phyloP scores from a whole-genome alignment of 2,113 vertebrate species.

The Pseudois nayaur region DNA sequence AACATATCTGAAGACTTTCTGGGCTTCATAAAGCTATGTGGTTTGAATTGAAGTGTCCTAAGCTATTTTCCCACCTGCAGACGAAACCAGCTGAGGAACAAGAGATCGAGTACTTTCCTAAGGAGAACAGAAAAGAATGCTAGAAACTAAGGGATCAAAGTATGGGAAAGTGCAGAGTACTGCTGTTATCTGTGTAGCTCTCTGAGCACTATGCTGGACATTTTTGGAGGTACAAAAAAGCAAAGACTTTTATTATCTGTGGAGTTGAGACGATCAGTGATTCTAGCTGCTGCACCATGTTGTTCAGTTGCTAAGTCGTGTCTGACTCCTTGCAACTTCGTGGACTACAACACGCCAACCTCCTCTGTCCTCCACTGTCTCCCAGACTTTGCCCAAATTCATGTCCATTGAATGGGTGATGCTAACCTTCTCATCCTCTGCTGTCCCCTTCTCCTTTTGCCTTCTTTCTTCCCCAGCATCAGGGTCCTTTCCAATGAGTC shows the following conservation, averaged over 20 bases:
- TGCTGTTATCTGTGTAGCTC: neutral
- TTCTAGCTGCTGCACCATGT: neutral
- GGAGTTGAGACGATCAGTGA: neutral
- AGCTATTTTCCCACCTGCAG: neutral
- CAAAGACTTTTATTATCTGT: neutral
- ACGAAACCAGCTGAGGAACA: neutral
- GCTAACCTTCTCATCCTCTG: neutral
- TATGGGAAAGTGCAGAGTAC: neutral
- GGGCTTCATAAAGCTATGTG: neutral
- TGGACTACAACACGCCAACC: neutral
- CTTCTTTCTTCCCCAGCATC: neutral
- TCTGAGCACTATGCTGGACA: neutral
- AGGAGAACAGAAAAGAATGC: neutral
- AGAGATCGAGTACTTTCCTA: neutral
- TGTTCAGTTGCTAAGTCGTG: neutral
- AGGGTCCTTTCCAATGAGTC: neutral
- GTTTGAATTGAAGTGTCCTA: neutral
- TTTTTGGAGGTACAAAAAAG: neutral
- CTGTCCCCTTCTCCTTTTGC: neutral
- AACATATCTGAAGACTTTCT: neutral
- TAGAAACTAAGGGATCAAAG: neutral
- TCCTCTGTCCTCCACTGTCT: neutral
- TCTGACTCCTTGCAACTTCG: neutral
- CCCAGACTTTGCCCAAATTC: neutral
- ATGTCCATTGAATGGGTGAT: neutral